A percentile compares a stretch with the other conserved stretches of the same genome.
Evolutionary conservation across 1,140 invertebrate genomes (phyloP).

Genomic region (Apis cerana): DNA sequence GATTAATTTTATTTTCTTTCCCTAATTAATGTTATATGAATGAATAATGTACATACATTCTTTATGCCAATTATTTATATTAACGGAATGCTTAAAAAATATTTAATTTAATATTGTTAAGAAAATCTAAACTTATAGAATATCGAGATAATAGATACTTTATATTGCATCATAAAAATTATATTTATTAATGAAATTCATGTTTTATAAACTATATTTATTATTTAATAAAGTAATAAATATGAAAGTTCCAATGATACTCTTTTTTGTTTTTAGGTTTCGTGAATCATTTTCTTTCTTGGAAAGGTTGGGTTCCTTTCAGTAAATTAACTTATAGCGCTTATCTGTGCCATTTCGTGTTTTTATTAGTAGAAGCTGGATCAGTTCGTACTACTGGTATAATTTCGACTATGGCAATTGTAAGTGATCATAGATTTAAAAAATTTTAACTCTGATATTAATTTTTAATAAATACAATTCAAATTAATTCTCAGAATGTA

Average conservation of each 20-base stretch:
- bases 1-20: too few species aligned
- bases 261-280: conserved; percentile 79
- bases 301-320: conserved; percentile 86
- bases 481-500: too few species aligned
- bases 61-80: too few species aligned
- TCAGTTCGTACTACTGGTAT: conserved; percentile 55
- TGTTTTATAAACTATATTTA: too few species aligned
- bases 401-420: conserved; percentile 60
- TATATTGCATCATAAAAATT: neutral
- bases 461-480: too few species aligned
- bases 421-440: conserved; percentile 44
- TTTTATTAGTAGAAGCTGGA: conserved; percentile 64
- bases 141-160: too few species aligned
- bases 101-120: too few species aligned
- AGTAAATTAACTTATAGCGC: conserved; percentile 87
- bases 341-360: conserved; percentile 83
- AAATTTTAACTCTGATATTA: neutral
- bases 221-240: neutral
- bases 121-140: too few species aligned
- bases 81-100: too few species aligned
- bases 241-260: neutral
- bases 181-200: too few species aligned
- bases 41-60: too few species aligned
- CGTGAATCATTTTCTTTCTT: conserved; percentile 84
- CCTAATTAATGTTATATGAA: too few species aligned